phyloP scores from a whole-genome alignment of 2,113 vertebrate species.

The Genyomyrus donnyi region DNA sequence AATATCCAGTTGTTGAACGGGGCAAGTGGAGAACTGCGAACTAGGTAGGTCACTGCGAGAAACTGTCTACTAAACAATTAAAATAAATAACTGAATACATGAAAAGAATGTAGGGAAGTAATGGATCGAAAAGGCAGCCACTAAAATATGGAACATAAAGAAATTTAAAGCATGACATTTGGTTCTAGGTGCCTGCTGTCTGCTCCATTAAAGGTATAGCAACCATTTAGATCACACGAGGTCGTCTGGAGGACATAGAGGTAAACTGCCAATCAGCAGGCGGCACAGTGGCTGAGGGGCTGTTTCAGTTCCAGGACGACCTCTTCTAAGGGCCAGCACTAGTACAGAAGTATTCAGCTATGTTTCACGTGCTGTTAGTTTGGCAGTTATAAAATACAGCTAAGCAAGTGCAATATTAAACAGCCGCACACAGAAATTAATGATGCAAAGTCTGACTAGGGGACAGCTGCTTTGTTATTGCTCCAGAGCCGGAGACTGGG shows the following conservation, averaged over 20 bases:
- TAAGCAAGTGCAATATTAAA: not conserved
- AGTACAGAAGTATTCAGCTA: not conserved
- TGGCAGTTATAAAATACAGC: not conserved
- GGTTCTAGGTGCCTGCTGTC: not conserved
- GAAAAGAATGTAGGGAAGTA: not conserved
- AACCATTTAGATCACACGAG: not conserved
- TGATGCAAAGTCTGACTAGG: not conserved
- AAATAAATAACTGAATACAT: not conserved
- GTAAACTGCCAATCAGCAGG: not conserved
- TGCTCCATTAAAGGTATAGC: not conserved
- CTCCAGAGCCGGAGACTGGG: not conserved
- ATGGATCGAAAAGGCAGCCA: not conserved
- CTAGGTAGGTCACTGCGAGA: not conserved
- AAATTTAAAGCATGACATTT: not conserved
- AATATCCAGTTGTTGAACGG: not conserved
- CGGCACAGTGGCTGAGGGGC: not conserved
- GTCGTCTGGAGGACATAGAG: not conserved
- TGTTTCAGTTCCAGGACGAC: not conserved
- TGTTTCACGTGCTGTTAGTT: not conserved
- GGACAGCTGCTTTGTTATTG: not conserved
- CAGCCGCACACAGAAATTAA: not conserved
- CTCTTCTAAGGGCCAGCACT: not conserved
- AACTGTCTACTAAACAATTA: not conserved
- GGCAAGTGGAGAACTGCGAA: not conserved
- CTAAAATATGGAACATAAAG: not conserved